Evolutionary conservation across 2,797 vertebrate genomes (phyloP).

Genomic region (Acipenser transmontanus): DNA sequence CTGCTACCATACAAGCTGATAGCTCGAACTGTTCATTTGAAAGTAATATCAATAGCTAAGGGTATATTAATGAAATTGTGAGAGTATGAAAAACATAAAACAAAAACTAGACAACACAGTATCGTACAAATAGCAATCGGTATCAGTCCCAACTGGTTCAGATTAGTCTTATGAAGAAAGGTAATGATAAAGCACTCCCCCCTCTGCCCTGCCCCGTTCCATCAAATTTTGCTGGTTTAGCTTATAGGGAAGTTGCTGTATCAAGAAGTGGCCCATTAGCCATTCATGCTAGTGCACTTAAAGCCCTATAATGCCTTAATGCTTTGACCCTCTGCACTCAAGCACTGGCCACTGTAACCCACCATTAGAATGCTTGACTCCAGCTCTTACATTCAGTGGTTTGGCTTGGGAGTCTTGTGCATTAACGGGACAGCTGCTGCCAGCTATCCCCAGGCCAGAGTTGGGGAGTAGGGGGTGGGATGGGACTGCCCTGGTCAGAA

Average conservation of each 20-base stretch:
- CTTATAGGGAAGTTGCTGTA: conserved; percentile 25
- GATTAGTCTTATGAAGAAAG: too few relatives aligned
- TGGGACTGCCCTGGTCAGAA: too few relatives aligned
- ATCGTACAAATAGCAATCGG: too few relatives aligned
- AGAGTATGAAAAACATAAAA: too few relatives aligned
- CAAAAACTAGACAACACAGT: too few relatives aligned
- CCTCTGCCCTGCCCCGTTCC: not conserved
- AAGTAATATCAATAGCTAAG: too few relatives aligned
- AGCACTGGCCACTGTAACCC: not conserved
- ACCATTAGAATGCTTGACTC: conserved; percentile 23
- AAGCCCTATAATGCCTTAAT: not conserved
- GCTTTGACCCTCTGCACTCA: not conserved
- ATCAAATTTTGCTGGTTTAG: not conserved
- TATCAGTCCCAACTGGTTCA: too few relatives aligned
- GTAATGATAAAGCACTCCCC: too few relatives aligned
- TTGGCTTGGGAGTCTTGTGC: conserved; percentile 6
- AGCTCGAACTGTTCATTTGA: not conserved
- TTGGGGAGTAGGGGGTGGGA: too few relatives aligned
- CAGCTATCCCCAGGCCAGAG: too few relatives aligned
- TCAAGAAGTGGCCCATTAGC: conserved; percentile 27
- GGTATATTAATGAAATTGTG: too few relatives aligned
- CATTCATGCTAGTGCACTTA: conserved; percentile 15
- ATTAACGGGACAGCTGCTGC: too few relatives aligned
- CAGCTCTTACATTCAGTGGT: conserved; percentile 7
- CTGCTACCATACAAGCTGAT: not conserved